Conservation (phyloP, 2,888 invertebrate genomes). For the Tolmerus cingulatus region DNA sequence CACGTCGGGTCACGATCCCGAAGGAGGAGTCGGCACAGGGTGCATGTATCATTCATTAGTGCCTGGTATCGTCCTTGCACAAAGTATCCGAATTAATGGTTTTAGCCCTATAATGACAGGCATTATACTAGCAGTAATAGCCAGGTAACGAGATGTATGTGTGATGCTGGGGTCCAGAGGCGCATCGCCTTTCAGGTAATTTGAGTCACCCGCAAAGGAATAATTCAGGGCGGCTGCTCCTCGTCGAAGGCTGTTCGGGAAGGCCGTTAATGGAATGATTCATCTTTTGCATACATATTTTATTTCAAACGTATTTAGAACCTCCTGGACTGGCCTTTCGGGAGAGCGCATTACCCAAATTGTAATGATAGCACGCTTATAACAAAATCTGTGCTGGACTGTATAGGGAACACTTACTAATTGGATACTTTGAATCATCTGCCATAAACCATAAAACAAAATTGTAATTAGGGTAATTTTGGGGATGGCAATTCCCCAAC, state of each 20-base stretch:
- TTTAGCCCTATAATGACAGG: constrained; percentile 23
- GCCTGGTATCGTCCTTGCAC: background rate
- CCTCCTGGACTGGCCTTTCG: background rate
- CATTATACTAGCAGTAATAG: constrained; percentile 21
- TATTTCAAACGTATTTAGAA: background rate
- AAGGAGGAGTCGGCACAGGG: constrained; percentile 8
- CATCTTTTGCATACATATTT: background rate
- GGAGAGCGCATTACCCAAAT: background rate
- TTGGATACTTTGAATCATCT: background rate
- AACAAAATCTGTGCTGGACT: background rate
- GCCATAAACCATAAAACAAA: too few species aligned
- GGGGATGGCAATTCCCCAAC: too few species aligned
- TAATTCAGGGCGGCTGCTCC: background rate
- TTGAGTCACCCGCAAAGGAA: constrained; percentile 12
- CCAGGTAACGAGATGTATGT: constrained; percentile 34
- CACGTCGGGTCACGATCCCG: background rate
- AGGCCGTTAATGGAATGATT: background rate
- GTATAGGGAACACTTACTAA: background rate
- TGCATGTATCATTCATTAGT: constrained; percentile 33
- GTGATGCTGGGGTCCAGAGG: background rate
- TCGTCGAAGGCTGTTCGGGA: background rate
- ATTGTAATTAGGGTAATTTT: too few species aligned
- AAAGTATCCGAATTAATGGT: constrained; percentile 34
- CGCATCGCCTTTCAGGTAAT: constrained; percentile 10
- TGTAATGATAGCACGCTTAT: background rate